These are phyloP conservation scores for Nasonovia ribisnigri DNA, from an alignment of 2,888 invertebrate genomes.

Conservation along the genomic window DNA sequence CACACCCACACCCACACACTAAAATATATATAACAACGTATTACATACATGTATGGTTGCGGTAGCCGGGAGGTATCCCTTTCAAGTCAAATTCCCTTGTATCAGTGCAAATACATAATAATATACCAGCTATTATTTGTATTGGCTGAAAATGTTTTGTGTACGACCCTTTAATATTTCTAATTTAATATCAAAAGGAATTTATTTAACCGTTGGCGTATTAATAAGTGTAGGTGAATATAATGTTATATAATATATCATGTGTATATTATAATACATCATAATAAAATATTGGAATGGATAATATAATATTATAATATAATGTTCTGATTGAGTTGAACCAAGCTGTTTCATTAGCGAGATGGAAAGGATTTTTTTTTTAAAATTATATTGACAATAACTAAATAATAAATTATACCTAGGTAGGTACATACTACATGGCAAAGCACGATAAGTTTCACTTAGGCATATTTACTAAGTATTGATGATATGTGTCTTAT, in stretches of 20 bases:
- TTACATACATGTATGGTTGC: not conserved
- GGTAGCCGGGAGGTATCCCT: not conserved
- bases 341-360: not conserved
- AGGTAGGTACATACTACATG: no score
- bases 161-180: not conserved
- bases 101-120: not conserved
- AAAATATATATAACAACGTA: not conserved
- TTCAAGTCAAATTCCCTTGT: not conserved
- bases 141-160: not conserved
- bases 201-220: not conserved
- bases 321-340: not conserved
- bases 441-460: no score
- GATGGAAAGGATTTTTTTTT: not conserved
- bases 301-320: not conserved
- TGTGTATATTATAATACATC: not conserved
- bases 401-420: no score
- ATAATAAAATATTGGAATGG: not conserved
- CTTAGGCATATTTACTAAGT: no score
- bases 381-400: not conserved
- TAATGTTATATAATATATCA: no score
- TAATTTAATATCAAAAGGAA: constrained; percentile 3
- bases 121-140: not conserved
- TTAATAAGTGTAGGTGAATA: not conserved
- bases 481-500: no score
- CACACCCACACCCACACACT: not conserved